Conservation (phyloP, 1,140 invertebrate species). For the Luehdorfia chinensis region DNA sequence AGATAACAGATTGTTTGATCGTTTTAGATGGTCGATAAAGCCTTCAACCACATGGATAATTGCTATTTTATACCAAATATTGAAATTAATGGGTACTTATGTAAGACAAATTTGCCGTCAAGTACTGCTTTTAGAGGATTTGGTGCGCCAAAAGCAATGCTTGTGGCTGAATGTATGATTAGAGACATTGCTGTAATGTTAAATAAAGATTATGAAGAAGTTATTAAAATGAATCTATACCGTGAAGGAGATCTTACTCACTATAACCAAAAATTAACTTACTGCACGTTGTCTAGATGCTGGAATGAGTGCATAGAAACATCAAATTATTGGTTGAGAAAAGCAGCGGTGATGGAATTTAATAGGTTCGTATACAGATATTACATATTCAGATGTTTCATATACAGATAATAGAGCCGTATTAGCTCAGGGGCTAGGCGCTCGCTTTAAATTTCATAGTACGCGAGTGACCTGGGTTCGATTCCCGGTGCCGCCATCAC, state of each 20-base stretch:
- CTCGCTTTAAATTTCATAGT: too few species aligned
- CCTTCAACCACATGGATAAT: constrained; percentile 81
- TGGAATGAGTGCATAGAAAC: constrained; percentile 83
- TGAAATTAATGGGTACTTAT: constrained; percentile 78
- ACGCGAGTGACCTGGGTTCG: too few species aligned
- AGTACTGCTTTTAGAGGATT: constrained; percentile 89
- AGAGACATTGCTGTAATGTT: constrained; percentile 80
- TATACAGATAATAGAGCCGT: too few species aligned
- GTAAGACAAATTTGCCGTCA: constrained; percentile 84
- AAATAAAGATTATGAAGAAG: constrained; percentile 62
- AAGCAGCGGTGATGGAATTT: constrained; percentile 77
- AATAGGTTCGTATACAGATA: constrained; percentile 80
- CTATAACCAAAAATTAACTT: constrained; percentile 81
- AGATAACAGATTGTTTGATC: neutral
- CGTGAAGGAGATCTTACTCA: constrained; percentile 84
- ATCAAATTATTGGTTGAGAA: constrained; percentile 78
- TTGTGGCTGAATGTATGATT: constrained; percentile 82
- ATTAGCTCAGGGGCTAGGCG: too few species aligned
- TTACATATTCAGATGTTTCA: too few species aligned
- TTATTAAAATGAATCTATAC: constrained; percentile 81
- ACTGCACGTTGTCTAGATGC: constrained; percentile 83
- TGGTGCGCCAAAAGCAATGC: constrained; percentile 87
- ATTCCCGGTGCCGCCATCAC: too few species aligned
- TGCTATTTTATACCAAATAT: constrained; percentile 80
- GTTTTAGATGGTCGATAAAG: constrained; percentile 80